These are phyloP conservation scores for Micrasema minimum DNA, from an alignment of 1,140 invertebrate genomes.

Conservation along the genomic window DNA sequence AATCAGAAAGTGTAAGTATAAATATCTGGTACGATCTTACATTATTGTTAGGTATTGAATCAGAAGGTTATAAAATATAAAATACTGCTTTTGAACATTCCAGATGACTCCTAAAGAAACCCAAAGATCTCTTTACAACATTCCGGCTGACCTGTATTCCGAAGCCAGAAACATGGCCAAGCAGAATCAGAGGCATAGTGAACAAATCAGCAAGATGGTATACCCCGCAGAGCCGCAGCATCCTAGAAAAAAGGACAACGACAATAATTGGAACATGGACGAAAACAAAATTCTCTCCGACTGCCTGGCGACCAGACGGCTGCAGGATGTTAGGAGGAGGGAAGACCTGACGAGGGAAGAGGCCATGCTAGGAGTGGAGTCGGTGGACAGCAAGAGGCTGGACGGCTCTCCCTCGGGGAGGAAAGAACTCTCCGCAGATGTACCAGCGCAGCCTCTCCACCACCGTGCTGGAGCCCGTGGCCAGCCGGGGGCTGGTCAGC, in stretches of 20 bases:
- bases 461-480: conserved; percentile 58
- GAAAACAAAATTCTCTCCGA: conserved; percentile 38
- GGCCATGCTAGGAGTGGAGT: conserved; percentile 10
- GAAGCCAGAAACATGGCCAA: conserved; percentile 38
- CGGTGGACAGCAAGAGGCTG: conserved; percentile 1
- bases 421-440: conserved; percentile 60
- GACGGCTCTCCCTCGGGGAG: conserved; percentile 42
- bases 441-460: conserved; percentile 64
- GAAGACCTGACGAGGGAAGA: conserved; percentile 42
- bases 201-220: conserved; percentile 21
- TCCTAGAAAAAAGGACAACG: conserved; percentile 36
- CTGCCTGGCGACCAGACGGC: conserved; percentile 38
- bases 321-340: conserved; percentile 40
- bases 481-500: conserved; percentile 55
- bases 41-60: background rate
- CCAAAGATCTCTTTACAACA: conserved; percentile 40
- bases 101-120: conserved; percentile 38
- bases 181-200: conserved; percentile 29
- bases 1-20: conserved; percentile 22
- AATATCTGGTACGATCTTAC: background rate
- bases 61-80: no score
- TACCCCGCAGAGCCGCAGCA: conserved; percentile 9
- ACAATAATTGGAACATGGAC: conserved; percentile 36
- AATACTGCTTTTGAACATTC: conserved; percentile 3
- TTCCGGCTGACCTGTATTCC: conserved; percentile 30